These are phyloP conservation scores for Nymphalis io DNA, from an alignment of 1,140 invertebrate species.

Conservation along the genomic window DNA sequence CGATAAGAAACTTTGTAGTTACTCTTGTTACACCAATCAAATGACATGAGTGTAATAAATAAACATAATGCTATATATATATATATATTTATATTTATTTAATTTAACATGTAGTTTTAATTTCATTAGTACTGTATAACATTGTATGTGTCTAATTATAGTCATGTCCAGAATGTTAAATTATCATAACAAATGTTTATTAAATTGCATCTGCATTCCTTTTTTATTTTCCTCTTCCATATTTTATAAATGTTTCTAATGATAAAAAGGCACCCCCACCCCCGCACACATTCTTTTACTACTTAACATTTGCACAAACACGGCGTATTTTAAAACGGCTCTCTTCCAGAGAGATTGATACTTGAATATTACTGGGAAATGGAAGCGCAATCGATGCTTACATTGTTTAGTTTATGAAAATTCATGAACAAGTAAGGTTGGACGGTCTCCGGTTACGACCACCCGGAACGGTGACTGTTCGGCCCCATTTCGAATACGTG, in stretches of 20 bases:
- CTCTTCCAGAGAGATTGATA: slow-evolving; percentile 12
- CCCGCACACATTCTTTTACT: background rate
- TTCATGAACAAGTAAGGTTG: slow-evolving; percentile 53
- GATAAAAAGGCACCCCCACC: background rate
- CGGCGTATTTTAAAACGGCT: background rate
- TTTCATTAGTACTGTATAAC: background rate
- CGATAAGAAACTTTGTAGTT: too few relatives aligned
- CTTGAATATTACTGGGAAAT: slow-evolving; percentile 20
- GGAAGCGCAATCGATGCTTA: slow-evolving; percentile 22
- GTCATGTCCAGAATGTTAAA: background rate
- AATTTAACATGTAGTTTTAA: too few relatives aligned
- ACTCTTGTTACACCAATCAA: too few relatives aligned
- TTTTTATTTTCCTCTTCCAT: background rate
- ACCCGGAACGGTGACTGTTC: slow-evolving; percentile 47
- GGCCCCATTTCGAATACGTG: slow-evolving; percentile 41
- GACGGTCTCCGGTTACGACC: slow-evolving; percentile 57
- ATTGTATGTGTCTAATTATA: background rate
- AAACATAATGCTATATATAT: too few relatives aligned
- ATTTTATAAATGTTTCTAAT: background rate
- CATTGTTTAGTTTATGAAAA: slow-evolving; percentile 59
- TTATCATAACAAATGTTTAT: background rate
- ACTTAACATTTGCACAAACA: slow-evolving; percentile 10
- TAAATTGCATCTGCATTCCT: background rate
- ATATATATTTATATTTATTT: too few relatives aligned
- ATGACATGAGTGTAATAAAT: too few relatives aligned